phyloP scores from a whole-genome alignment of 2,888 invertebrate species.

The Melieria picta region DNA sequence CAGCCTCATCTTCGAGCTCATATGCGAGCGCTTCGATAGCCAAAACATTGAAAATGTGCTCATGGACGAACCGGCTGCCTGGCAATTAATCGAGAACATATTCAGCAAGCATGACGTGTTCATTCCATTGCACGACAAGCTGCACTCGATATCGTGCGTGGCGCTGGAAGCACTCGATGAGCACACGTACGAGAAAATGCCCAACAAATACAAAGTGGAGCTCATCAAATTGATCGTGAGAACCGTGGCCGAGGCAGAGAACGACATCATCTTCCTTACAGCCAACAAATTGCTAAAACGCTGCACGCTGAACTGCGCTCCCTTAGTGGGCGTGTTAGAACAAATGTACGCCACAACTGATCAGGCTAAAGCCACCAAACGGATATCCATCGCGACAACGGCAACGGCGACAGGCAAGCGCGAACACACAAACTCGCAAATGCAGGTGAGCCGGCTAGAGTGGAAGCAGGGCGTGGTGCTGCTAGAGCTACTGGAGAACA shows the following conservation, averaged over 20 bases:
- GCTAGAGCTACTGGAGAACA: conserved; percentile 86
- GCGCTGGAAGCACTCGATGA: conserved; percentile 55
- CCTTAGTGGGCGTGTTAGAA: conserved; percentile 71
- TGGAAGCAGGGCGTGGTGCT: conserved; percentile 85
- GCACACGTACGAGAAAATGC: conserved; percentile 65
- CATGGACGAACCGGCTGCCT: conserved; percentile 67
- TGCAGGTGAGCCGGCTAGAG: conserved; percentile 71
- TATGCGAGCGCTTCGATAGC: conserved; percentile 70
- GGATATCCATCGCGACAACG: conserved; percentile 15
- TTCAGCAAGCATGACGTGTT: conserved; percentile 68
- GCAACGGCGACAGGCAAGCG: conserved; percentile 3
- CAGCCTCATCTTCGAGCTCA: conserved; percentile 69
- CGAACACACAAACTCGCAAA: conserved; percentile 25
- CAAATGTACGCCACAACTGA: conserved; percentile 66
- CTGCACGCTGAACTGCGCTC: conserved; percentile 72
- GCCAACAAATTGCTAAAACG: conserved; percentile 75
- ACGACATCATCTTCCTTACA: conserved; percentile 71
- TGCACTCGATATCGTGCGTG: conserved; percentile 58
- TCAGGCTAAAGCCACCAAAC: conserved; percentile 33
- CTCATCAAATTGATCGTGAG: conserved; percentile 69
- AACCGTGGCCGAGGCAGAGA: conserved; percentile 70
- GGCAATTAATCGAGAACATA: conserved; percentile 70
- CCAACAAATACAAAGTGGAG: conserved; percentile 65
- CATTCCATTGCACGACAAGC: conserved; percentile 48
- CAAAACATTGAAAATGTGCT: conserved; percentile 63